Conservation (phyloP, 2,797 vertebrate genomes). For the Poecilia picta region DNA sequence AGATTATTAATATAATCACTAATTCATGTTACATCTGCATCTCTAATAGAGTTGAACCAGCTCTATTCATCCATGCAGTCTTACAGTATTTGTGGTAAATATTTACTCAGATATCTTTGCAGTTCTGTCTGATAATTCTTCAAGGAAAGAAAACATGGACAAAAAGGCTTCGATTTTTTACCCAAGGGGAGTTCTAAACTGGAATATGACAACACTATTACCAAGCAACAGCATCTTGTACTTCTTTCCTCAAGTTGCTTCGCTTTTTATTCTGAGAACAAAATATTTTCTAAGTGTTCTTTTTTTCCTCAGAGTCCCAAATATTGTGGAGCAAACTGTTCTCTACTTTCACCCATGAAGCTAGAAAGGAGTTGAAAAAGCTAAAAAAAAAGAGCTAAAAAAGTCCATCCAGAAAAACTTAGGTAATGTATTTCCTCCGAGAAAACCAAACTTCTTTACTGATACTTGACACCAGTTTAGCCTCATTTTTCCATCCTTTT, state of each 20-base stretch:
- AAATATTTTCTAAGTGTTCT: background rate
- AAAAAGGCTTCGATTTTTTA: background rate
- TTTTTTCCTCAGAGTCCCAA: slow-evolving; percentile 10
- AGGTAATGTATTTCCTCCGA: slow-evolving; percentile 43
- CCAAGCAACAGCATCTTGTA: background rate
- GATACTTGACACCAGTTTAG: slow-evolving; percentile 57
- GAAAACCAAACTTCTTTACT: slow-evolving; percentile 57
- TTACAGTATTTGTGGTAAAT: background rate
- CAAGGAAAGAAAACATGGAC: background rate
- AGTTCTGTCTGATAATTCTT: background rate
- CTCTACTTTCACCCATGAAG: slow-evolving; percentile 27
- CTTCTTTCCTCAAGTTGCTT: background rate
- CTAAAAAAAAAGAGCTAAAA: slow-evolving; percentile 25
- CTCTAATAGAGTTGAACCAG: background rate
- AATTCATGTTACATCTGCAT: background rate
- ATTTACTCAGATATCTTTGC: background rate
- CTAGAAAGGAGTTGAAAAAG: slow-evolving; percentile 32
- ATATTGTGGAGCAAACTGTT: slow-evolving; percentile 1
- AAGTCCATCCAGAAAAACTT: slow-evolving; percentile 40
- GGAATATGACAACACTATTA: background rate
- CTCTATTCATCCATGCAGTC: background rate
- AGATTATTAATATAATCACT: background rate
- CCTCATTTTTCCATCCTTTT: slow-evolving; percentile 52
- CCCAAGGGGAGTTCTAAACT: background rate
- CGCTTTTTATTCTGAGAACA: background rate